Conservation (phyloP, 2,888 invertebrate genomes). For the Drosophila koepferae region DNA sequence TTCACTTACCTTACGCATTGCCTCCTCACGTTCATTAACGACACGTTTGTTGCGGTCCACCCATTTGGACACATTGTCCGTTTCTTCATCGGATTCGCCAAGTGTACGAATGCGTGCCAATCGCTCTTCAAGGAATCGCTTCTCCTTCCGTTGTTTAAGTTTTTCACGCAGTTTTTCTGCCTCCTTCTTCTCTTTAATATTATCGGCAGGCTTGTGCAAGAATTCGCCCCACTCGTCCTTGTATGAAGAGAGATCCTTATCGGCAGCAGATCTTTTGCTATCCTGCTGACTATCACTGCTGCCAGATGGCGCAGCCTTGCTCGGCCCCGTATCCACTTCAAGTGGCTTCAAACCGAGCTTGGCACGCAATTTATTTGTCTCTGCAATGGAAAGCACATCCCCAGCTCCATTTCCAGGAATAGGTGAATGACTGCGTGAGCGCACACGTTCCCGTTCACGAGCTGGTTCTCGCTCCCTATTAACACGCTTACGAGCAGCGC, state of each 20-base stretch:
- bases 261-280: slow-evolving; percentile 51
- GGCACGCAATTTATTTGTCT: slow-evolving; percentile 95
- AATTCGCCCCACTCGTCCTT: slow-evolving; percentile 89
- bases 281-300: slow-evolving; percentile 48
- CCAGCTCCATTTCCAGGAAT: slow-evolving; percentile 85
- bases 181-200: slow-evolving; percentile 90
- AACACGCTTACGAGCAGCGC: slow-evolving; percentile 25
- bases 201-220: slow-evolving; percentile 93
- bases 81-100: slow-evolving; percentile 91
- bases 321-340: slow-evolving; percentile 87
- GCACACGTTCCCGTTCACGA: slow-evolving; percentile 41
- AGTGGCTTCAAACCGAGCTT: slow-evolving; percentile 97
- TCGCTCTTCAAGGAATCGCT: slow-evolving; percentile 88
- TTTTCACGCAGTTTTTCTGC: slow-evolving; percentile 93
- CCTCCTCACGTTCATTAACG: slow-evolving; percentile 92
- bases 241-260: slow-evolving; percentile 79
- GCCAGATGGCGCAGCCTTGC: slow-evolving; percentile 75
- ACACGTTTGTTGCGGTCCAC: slow-evolving; percentile 91
- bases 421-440: slow-evolving; percentile 72
- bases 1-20: slow-evolving; percentile 88
- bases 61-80: slow-evolving; percentile 92
- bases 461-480: slow-evolving; percentile 27
- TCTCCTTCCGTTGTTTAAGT: slow-evolving; percentile 91
- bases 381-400: slow-evolving; percentile 91
- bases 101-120: slow-evolving; percentile 91